phyloP scores from a whole-genome alignment of 2,888 invertebrate genomes.

The Leucophenga montana region DNA sequence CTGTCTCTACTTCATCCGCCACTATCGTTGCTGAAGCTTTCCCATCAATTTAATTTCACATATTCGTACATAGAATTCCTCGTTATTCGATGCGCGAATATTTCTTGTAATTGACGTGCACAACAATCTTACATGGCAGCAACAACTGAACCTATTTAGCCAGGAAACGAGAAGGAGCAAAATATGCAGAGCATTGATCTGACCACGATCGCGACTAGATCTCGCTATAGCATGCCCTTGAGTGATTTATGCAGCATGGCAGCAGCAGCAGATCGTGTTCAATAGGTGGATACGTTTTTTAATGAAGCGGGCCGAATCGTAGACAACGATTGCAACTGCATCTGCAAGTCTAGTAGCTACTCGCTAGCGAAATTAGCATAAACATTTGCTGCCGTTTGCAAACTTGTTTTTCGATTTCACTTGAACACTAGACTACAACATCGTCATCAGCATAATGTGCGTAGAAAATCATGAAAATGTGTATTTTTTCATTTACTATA shows the following conservation, averaged over 20 bases:
- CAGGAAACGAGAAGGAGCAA: too few relatives aligned
- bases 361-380: slow-evolving; percentile 8
- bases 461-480: slow-evolving; percentile 22
- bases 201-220: too few relatives aligned
- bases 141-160: background rate
- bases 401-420: background rate
- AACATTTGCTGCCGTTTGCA: slow-evolving; percentile 5
- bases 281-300: slow-evolving; percentile 22
- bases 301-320: background rate
- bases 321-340: background rate
- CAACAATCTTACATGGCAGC: background rate
- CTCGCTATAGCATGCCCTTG: slow-evolving; percentile 5
- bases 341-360: background rate
- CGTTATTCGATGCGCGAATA: too few relatives aligned
- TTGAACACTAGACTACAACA: background rate
- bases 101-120: background rate
- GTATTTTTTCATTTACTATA: background rate
- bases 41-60: too few relatives aligned
- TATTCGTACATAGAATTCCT: too few relatives aligned
- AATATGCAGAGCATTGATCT: too few relatives aligned
- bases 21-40: too few relatives aligned
- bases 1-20: too few relatives aligned
- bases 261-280: slow-evolving; percentile 13
- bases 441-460: slow-evolving; percentile 16
- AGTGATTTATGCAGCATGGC: slow-evolving; percentile 11